Evolutionary conservation across 2,888 invertebrate genomes (phyloP).

Genomic region (Cheilosia soror): DNA sequence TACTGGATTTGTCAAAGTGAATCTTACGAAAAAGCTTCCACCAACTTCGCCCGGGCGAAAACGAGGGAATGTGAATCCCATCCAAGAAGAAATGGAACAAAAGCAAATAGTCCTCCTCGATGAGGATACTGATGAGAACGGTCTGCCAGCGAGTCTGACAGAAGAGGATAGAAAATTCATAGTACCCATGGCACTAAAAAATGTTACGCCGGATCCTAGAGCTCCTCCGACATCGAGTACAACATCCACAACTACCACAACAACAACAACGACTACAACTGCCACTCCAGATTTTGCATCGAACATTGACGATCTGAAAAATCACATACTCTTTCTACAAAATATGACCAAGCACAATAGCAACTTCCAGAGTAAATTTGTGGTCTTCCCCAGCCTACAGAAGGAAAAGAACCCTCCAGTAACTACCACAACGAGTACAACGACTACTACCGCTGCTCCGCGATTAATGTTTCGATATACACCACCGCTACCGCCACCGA

Average conservation of each 20-base stretch:
- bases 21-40: constrained; percentile 81
- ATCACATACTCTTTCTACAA: constrained; percentile 83
- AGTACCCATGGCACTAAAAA: constrained; percentile 83
- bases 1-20: constrained; percentile 82
- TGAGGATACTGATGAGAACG: constrained; percentile 83
- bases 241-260: constrained; percentile 76
- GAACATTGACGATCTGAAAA: constrained; percentile 83
- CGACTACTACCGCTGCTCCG: constrained; percentile 77
- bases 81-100: constrained; percentile 83
- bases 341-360: constrained; percentile 83
- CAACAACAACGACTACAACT: constrained; percentile 77
- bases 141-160: constrained; percentile 81
- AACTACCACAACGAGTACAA: constrained; percentile 59
- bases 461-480: constrained; percentile 80
- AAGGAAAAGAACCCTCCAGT: constrained; percentile 78
- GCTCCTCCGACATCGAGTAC: constrained; percentile 76
- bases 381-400: constrained; percentile 83
- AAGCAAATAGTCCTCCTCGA: constrained; percentile 83
- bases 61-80: constrained; percentile 79
- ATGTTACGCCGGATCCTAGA: constrained; percentile 81
- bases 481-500: constrained; percentile 80
- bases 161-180: constrained; percentile 83
- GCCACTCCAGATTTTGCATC: constrained; percentile 79
- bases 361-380: constrained; percentile 83
- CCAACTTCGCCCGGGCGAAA: constrained; percentile 76